Base-by-base conservation (phyloP, 2,888 invertebrate genomes). In the Drosophila aldrichi region DNA sequence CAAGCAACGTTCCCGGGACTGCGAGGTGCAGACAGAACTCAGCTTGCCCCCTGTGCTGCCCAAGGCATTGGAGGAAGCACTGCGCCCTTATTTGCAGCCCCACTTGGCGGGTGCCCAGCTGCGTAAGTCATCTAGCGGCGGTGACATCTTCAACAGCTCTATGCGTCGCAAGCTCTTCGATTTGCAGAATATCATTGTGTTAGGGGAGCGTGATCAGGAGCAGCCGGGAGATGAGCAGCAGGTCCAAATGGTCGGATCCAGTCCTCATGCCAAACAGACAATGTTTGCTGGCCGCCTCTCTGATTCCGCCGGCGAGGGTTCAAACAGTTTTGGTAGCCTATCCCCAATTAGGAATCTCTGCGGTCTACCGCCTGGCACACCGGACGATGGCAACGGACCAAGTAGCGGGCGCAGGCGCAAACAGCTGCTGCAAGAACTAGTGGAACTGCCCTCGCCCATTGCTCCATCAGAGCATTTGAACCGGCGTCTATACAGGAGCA, bases 71-170 rank as follows among this genome's bases (percentile, higher is more conserved):
- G 95, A 95, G 89, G 94, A 94, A 55, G 93, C 93, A 6, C 87
- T 95, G n/a, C 94, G 93, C 77, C 94, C 95, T 1, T 95, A 94
- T 87, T 94, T 94, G 52, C 94, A 93, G 16, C 94, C 94, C 38
- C 94, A 92, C 36, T 92, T 91, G 25, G 84, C 91, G 16, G 89
- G 60, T 5, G 20, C 57, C 0, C 70, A 66, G 7, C 25, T 61
- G 1, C 41, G n/a, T 0, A 74, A 75, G 7, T 64, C 80, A 0
- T 48, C 20, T 5, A 40, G 25, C 25, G 46, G 77, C 3, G 46
- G 18, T 4, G 92, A 92, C 38, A 64, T 80, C 0, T 91, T 92
- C 5, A 93, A 93, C 67, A 91, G 87, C 16, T 93, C 93, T 0
- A 83, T 93, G 74, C 85, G 93, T 0, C 91, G 93, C 6, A 93